A percentile compares a stretch with the other conserved stretches of the same genome.
Conservation (phyloP, 2,888 invertebrate genomes). For the Hemithea aestivaria region DNA sequence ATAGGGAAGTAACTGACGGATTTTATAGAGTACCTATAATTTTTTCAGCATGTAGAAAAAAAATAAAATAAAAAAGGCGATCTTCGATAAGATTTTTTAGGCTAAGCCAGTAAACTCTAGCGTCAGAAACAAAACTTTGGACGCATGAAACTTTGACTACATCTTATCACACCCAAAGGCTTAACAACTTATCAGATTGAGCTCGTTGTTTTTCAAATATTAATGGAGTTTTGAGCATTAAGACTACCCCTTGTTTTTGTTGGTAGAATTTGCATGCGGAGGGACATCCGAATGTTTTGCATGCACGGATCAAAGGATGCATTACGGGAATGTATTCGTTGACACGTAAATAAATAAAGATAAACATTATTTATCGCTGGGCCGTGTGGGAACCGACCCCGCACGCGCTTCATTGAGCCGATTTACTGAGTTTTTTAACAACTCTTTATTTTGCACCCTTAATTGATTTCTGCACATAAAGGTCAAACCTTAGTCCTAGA, state of each 20-base stretch:
- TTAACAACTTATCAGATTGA: conserved; percentile 45
- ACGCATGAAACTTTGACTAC: no score
- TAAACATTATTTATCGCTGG: conserved; percentile 46
- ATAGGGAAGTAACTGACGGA: no score
- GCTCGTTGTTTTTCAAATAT: conserved; percentile 75
- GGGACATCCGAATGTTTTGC: conserved; percentile 50
- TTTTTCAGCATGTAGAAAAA: no score
- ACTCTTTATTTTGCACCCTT: no score
- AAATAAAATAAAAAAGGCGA: no score
- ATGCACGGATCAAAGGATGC: conserved; percentile 57
- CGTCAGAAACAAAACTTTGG: no score
- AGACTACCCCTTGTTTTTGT: conserved; percentile 75
- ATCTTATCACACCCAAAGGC: conserved; percentile 31
- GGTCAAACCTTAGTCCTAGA: no score
- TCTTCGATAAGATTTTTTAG: no score
- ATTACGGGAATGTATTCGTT: conserved; percentile 65
- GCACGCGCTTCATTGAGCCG: conserved; percentile 18
- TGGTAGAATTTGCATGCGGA: conserved; percentile 60
- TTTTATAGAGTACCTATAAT: no score
- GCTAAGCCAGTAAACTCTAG: no score
- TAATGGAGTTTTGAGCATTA: conserved; percentile 70
- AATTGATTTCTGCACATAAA: no score
- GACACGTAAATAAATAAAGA: conserved; percentile 76
- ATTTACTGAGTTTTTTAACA: conserved; percentile 11
- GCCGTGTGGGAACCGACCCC: conserved; percentile 21